Evolutionary conservation across 2,797 vertebrate genomes (phyloP), one percentile per base, ranked within the genome.

Genomic region (Florisuga fusca): DNA sequence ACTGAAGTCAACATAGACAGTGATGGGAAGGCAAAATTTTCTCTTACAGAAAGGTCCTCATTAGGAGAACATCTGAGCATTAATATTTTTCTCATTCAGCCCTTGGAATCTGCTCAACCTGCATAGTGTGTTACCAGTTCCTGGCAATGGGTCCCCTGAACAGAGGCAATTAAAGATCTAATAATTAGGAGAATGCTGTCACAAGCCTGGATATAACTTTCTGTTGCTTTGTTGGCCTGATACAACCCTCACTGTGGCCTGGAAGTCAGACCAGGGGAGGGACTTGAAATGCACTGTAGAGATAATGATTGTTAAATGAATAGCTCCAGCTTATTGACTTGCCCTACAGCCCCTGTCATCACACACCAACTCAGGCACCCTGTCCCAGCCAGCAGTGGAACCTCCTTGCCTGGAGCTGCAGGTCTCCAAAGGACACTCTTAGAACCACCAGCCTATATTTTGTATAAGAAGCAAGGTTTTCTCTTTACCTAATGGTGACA

Each of bases 401-500:
- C 29, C 31, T 29, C 19, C 14, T 6, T 55, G 58, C 63, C 46
- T 59, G n/a, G 22, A 75, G 15, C 9, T 78, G 55, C 22, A 29
- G 1, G 0, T n/a, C 34, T 55, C 38, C 66, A 64, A 86, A 82
- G 10, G 54, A 61, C 67, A 17, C 54, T 48, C 34, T 33, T 17
- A n/a, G 31, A 66, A 87, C 31, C 4, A 87, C 38, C 1, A 48
- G 33, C 0, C 0, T 23, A 6, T 34, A 22, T 45, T 38, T n/a
- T 31, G 25, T 31, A 27, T 43, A 43, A 43, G 41, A 36, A 33
- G 33, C 0, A 0, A 33, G 12, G 23, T 27, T 76, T 75, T 9
- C 53, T 57, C 45, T 95, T 95, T 97, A 99, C 99, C 99, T 99
- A 92, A 99, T 97, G 16, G 98, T 94, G 63, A 99, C 95, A 9